phyloP scores from a whole-genome alignment of 2,888 invertebrate species.

The Helleia helle region DNA sequence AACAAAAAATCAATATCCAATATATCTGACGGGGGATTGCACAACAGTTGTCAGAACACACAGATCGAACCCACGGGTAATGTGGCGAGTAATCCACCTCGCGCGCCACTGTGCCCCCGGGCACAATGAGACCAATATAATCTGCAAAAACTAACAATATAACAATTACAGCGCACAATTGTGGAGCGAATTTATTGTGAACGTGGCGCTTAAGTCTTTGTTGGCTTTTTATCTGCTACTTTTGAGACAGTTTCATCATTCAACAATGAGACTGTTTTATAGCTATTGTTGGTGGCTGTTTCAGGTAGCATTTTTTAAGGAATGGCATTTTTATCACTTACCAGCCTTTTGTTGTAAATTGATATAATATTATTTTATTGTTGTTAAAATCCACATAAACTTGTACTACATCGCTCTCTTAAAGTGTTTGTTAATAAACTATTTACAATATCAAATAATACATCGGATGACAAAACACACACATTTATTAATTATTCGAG shows the following conservation, averaged over 20 bases:
- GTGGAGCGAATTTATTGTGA: conserved; percentile 10
- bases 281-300: conserved; percentile 39
- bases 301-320: conserved; percentile 22
- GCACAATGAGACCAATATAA: conserved; percentile 48
- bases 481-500: too few species aligned
- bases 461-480: too few species aligned
- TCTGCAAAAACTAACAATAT: conserved; percentile 61
- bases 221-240: conserved; percentile 3
- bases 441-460: too few species aligned
- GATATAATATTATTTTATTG: too few species aligned
- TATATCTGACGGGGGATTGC: conserved; percentile 36
- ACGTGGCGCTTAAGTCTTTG: conserved; percentile 13
- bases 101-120: conserved; percentile 41
- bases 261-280: conserved; percentile 34
- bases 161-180: conserved; percentile 23
- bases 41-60: conserved; percentile 57
- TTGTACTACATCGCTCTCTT: too few species aligned
- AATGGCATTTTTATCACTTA: conserved; percentile 3
- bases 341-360: background rate
- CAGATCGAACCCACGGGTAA: conserved; percentile 46
- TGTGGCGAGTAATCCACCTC: conserved; percentile 65
- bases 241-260: conserved; percentile 4
- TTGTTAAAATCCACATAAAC: too few species aligned
- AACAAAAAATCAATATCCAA: conserved; percentile 7
- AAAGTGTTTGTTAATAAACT: too few species aligned